phyloP scores from a whole-genome alignment of 2,888 invertebrate genomes.

The Rhyacophila evoluta region DNA sequence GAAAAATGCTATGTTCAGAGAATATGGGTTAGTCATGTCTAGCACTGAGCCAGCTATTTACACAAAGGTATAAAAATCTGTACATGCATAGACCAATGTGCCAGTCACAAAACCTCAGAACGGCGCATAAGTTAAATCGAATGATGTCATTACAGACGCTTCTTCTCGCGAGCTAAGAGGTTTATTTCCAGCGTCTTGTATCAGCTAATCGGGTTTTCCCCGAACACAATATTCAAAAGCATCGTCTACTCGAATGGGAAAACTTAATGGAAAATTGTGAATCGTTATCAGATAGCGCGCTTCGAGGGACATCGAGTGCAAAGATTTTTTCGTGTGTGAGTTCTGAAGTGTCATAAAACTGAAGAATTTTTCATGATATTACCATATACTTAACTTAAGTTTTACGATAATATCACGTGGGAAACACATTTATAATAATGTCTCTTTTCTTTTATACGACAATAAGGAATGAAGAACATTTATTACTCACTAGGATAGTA shows the following conservation, averaged over 20 bases:
- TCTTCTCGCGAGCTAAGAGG: background rate
- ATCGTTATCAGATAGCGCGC: background rate
- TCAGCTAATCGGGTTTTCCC: constrained; percentile 19
- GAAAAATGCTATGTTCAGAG: too few species aligned
- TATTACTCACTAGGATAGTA: too few species aligned
- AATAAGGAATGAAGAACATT: too few species aligned
- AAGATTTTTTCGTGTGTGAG: background rate
- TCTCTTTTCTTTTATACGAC: too few species aligned
- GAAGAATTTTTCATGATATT: too few species aligned
- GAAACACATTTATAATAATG: too few species aligned
- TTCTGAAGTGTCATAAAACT: background rate
- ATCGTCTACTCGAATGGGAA: background rate
- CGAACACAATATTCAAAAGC: constrained; percentile 1
- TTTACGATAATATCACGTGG: too few species aligned
- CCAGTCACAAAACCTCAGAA: background rate
- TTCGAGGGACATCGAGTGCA: background rate
- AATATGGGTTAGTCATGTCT: too few species aligned
- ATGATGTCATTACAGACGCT: background rate
- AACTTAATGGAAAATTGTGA: constrained; percentile 20
- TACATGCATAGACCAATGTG: background rate
- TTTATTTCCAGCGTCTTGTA: background rate
- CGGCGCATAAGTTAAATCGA: background rate
- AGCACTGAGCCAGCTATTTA: too few species aligned
- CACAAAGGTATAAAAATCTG: too few species aligned
- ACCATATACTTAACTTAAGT: too few species aligned